Conservation (phyloP, 1,140 invertebrate species). For the Galendromus occidentalis region DNA sequence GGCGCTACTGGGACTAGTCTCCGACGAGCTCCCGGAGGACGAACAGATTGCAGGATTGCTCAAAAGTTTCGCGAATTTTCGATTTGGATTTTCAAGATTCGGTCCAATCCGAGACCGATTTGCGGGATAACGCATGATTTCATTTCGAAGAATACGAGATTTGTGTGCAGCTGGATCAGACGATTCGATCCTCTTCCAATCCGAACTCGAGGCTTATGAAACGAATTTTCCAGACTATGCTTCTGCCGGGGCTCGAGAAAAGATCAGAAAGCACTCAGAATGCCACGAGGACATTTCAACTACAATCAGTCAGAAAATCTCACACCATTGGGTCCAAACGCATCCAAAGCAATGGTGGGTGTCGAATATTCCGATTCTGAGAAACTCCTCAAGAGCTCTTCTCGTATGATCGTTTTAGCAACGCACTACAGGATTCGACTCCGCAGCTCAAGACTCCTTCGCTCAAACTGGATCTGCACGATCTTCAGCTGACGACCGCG, state of each 20-base stretch:
- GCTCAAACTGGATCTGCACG: slow-evolving; percentile 10
- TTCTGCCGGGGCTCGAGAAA: background rate
- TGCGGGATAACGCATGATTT: no score
- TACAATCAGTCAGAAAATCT: background rate
- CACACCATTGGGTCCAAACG: background rate
- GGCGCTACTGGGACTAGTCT: no score
- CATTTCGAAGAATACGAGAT: no score
- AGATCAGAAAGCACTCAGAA: slow-evolving; percentile 1
- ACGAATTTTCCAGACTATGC: background rate
- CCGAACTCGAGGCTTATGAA: no score
- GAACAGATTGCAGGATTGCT: no score
- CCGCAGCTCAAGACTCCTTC: slow-evolving; percentile 3
- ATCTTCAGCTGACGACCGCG: background rate
- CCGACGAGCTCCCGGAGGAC: no score
- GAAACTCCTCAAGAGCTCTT: background rate
- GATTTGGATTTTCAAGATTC: no score
- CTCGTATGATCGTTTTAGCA: background rate
- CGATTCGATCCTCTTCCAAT: no score
- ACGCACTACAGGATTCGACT: background rate
- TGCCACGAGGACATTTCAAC: background rate
- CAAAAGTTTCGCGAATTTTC: no score
- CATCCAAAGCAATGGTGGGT: background rate
- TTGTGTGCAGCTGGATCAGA: no score
- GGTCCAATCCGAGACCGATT: no score
- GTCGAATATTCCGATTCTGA: background rate